Conservation (phyloP, 1,140 invertebrate genomes). For the Eriosoma lanigerum region DNA sequence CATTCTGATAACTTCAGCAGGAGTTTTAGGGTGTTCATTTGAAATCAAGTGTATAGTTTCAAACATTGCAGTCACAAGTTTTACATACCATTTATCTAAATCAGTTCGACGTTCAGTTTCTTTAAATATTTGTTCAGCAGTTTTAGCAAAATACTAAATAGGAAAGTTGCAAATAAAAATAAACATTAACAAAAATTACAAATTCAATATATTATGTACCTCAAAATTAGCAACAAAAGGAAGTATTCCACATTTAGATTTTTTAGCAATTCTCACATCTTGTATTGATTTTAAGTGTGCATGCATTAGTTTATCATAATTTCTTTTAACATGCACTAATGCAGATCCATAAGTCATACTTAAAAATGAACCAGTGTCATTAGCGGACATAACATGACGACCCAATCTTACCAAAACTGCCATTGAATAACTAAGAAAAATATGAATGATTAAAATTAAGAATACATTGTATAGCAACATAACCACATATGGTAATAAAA, state of each 20-base stretch:
- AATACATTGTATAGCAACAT: background rate
- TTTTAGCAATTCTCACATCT: constrained; percentile 71
- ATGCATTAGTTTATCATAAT: constrained; percentile 91
- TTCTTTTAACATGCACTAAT: constrained; percentile 76
- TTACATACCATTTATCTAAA: constrained; percentile 92
- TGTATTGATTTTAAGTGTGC: constrained; percentile 80
- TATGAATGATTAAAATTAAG: background rate
- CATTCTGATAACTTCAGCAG: constrained; percentile 91
- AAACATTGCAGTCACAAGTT: constrained; percentile 83
- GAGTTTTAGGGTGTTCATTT: constrained; percentile 88
- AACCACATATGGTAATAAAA: too few species aligned
- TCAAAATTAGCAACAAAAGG: constrained; percentile 90
- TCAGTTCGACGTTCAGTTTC: constrained; percentile 88
- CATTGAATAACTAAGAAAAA: constrained; percentile 80
- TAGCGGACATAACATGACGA: constrained; percentile 85
- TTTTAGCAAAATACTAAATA: constrained; percentile 77
- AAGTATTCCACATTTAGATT: constrained; percentile 87
- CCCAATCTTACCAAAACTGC: constrained; percentile 86
- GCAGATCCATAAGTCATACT: constrained; percentile 86
- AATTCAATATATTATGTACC: constrained; percentile 56
- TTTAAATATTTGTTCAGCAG: constrained; percentile 84
- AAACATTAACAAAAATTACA: background rate
- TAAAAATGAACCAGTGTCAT: constrained; percentile 88
- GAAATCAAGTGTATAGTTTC: constrained; percentile 79
- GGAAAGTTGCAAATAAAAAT: too few species aligned